phyloP scores from a whole-genome alignment of 2,113 vertebrate genomes.

The Perognathus longimembris region DNA sequence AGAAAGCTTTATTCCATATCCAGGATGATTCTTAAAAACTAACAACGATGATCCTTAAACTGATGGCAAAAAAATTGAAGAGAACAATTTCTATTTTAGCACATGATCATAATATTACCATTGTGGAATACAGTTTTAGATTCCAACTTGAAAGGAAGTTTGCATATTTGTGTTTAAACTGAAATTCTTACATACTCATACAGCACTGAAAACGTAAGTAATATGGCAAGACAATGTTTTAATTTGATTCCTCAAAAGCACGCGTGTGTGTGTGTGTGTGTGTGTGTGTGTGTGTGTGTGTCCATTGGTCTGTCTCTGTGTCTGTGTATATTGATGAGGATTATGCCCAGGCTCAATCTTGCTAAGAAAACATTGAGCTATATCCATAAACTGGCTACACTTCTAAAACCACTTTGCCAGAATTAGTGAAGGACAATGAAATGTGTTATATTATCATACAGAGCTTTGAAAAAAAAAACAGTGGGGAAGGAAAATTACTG shows the following conservation, averaged over 20 bases:
- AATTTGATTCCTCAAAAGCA: background rate
- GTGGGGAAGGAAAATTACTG: too few relatives aligned
- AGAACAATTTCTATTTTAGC: background rate
- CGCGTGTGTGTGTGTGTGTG: background rate
- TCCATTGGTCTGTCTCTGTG: too few relatives aligned
- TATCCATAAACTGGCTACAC: too few relatives aligned
- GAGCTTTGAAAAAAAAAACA: too few relatives aligned
- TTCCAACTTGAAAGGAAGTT: background rate
- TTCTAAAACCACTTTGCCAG: too few relatives aligned
- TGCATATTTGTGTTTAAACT: constrained; percentile 16
- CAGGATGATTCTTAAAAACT: background rate
- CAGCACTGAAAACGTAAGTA: background rate
- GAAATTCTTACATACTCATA: background rate
- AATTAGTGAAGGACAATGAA: too few relatives aligned
- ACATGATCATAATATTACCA: background rate
- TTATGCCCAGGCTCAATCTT: too few relatives aligned
- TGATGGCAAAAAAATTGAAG: too few relatives aligned
- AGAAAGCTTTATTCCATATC: background rate
- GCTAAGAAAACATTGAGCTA: too few relatives aligned
- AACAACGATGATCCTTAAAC: background rate
- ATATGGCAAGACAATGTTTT: constrained; percentile 36
- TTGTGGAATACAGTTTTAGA: background rate
- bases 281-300: too few relatives aligned
- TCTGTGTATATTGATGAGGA: too few relatives aligned
- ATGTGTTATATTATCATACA: too few relatives aligned